Base-by-base conservation (phyloP, 2,113 vertebrate species). In the Salvelinus namaycush region DNA sequence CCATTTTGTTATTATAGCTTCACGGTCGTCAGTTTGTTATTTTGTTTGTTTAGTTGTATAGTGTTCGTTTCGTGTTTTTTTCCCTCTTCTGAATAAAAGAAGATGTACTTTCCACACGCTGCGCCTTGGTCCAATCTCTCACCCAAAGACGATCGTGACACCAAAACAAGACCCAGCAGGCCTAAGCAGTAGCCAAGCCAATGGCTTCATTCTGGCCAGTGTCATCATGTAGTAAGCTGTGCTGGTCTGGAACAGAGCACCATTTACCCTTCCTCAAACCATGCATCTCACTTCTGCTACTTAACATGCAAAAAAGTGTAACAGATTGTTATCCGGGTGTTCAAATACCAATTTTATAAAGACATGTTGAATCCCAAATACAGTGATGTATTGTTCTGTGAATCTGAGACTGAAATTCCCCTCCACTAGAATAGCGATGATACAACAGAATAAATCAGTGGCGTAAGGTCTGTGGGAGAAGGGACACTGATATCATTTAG, bases 391-490 rank as follows among this genome's bases (percentile, higher is more conserved):
- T 65, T 64, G 12, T 73, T 68, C 48, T 44, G 70, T 71, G 76
- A 77, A 48, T 20, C 27, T 62, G 22, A 26, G 60, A 24, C 67
- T 49, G 67, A 49, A 34, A 72, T 26, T 72, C 68, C 72, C 31
- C 2, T 2, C 76, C 76, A 22, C 75, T 18, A 67, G 70, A 67
- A 72, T 57, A 75, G 79, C 71, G 69, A 85, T 18, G 49, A 72
- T 69, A 75, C 34, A 68, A 78, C 44, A 64, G 18, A 70, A 81
- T 71, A 77, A 79, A 80, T 79, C 34, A 74, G 1, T 34, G 34
- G 31, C 34, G 26, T 4, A 24, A 31, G 1, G 54, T 49, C 76
- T 77, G 26, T 7, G 54, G 78, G 81, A 79, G 76, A 48, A 49
- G 68, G 70, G 54, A 62, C 70, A 72, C 67, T 0, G 57, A 29